Evolutionary conservation across 2,113 vertebrate genomes (phyloP).

Genomic region (Grantiella picta): DNA sequence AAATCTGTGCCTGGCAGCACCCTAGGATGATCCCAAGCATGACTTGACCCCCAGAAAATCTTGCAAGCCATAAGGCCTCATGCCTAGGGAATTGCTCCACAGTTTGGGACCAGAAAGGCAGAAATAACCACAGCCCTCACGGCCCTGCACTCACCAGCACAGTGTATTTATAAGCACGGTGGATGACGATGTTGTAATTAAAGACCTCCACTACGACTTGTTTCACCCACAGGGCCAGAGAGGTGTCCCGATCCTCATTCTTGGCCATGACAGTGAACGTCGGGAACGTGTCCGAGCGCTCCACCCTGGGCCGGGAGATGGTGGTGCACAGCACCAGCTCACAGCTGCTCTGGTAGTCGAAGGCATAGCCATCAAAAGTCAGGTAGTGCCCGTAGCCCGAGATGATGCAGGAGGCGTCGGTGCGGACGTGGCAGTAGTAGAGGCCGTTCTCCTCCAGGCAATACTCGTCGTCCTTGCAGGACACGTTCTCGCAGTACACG

Average conservation of each 20-base stretch:
- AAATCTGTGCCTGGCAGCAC: not conserved
- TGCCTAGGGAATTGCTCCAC: fast-evolving
- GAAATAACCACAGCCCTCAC: fast-evolving
- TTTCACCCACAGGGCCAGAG: slow-evolving; percentile 92
- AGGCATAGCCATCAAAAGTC: slow-evolving; percentile 86
- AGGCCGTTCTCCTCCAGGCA: slow-evolving; percentile 86
- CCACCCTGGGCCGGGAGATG: not conserved
- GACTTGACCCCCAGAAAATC: fast-evolving
- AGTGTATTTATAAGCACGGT: slow-evolving; percentile 91
- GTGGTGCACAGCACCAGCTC: slow-evolving; percentile 84
- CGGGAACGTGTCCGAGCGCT: slow-evolving; percentile 71
- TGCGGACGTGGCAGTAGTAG: slow-evolving; percentile 86
- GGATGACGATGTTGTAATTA: slow-evolving; percentile 87
- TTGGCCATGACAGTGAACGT: slow-evolving; percentile 81
- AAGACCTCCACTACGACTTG: slow-evolving; percentile 89
- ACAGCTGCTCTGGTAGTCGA: slow-evolving; percentile 96
- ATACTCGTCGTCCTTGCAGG: slow-evolving; percentile 87
- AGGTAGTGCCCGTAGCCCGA: slow-evolving; percentile 93
- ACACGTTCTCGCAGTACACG: slow-evolving; percentile 84
- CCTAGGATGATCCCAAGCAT: fast-evolving
- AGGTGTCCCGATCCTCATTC: slow-evolving; percentile 91
- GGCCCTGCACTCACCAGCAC: slow-evolving; percentile 81
- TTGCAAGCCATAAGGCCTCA: fast-evolving
- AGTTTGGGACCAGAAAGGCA: not conserved
- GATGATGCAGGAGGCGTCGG: slow-evolving; percentile 85